A percentile compares a stretch with the other conserved stretches of the same genome.
phyloP scores from a whole-genome alignment of 2,888 invertebrate species.

The Achlya flavicornis region DNA sequence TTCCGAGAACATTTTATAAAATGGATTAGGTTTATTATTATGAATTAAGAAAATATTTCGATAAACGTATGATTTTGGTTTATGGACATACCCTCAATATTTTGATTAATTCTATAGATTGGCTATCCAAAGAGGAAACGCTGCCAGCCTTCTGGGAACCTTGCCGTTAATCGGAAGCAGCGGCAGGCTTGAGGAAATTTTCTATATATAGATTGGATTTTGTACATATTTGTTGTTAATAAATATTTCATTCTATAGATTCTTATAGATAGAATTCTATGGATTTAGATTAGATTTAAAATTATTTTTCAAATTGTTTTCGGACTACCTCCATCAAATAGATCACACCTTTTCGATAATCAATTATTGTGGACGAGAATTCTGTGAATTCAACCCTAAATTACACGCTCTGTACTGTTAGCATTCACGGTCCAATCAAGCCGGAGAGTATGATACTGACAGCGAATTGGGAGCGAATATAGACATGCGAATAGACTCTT shows the following conservation, averaged over 20 bases:
- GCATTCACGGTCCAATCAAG: slow-evolving; percentile 66
- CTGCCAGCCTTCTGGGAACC: too few relatives aligned
- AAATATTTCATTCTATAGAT: slow-evolving; percentile 16
- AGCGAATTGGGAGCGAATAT: slow-evolving; percentile 39
- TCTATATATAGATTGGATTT: too few relatives aligned
- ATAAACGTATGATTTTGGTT: not conserved
- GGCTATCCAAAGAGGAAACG: too few relatives aligned
- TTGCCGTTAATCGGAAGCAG: too few relatives aligned
- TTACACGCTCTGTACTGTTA: slow-evolving; percentile 44
- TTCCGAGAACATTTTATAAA: slow-evolving; percentile 48
- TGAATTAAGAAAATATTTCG: slow-evolving; percentile 12
- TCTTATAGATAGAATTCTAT: not conserved
- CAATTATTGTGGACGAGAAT: slow-evolving; percentile 23
- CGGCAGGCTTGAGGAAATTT: too few relatives aligned
- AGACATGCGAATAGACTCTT: slow-evolving; percentile 15
- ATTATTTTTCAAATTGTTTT: not conserved
- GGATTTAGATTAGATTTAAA: not conserved
- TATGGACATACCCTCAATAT: not conserved
- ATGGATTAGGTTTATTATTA: slow-evolving; percentile 25
- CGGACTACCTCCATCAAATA: not conserved
- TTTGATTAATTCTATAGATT: not conserved
- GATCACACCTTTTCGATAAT: slow-evolving; percentile 15
- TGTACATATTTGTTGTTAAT: too few relatives aligned
- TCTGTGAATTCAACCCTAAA: slow-evolving; percentile 36
- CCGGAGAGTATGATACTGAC: slow-evolving; percentile 40